phyloP scores from a whole-genome alignment of 2,797 vertebrate genomes.

The Rhynchotus rufescens region DNA sequence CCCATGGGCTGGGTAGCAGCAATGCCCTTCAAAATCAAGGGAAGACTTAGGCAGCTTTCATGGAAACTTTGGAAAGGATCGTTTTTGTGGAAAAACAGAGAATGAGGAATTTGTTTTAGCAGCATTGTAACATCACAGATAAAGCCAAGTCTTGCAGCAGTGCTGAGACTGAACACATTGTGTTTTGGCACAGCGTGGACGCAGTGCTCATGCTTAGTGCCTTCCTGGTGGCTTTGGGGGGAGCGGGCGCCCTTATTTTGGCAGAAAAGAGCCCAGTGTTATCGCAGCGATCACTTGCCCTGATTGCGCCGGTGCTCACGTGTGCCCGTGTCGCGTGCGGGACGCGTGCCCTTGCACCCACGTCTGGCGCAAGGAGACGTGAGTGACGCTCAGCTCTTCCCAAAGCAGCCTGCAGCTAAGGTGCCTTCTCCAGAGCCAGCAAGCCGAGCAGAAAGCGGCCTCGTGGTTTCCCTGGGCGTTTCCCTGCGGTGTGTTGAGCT shows the following conservation, averaged over 20 bases:
- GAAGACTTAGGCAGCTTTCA: neutral
- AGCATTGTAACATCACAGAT: neutral
- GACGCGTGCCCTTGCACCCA: too few relatives aligned
- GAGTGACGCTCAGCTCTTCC: too few relatives aligned
- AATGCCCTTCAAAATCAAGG: neutral
- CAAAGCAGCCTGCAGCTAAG: slow-evolving; percentile 38
- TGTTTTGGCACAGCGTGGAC: slow-evolving; percentile 64
- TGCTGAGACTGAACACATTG: neutral
- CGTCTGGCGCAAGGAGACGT: too few relatives aligned
- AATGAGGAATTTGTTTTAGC: neutral
- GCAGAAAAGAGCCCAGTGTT: too few relatives aligned
- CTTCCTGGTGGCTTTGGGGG: slow-evolving; percentile 50
- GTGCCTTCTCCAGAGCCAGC: slow-evolving; percentile 56
- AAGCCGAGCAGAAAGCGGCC: slow-evolving; percentile 33
- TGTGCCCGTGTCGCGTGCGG: too few relatives aligned
- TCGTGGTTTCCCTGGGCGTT: slow-evolving; percentile 13
- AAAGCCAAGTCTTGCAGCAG: neutral
- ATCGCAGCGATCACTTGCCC: too few relatives aligned
- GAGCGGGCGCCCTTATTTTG: neutral
- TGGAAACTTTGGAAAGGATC: neutral
- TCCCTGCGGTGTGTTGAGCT: neutral
- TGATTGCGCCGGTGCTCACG: neutral
- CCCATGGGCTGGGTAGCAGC: neutral
- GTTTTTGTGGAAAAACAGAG: neutral
- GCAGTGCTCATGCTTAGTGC: slow-evolving; percentile 60